These are phyloP conservation scores for Scleropages formosus DNA, from an alignment of 2,797 vertebrate species.

Conservation along the genomic window DNA sequence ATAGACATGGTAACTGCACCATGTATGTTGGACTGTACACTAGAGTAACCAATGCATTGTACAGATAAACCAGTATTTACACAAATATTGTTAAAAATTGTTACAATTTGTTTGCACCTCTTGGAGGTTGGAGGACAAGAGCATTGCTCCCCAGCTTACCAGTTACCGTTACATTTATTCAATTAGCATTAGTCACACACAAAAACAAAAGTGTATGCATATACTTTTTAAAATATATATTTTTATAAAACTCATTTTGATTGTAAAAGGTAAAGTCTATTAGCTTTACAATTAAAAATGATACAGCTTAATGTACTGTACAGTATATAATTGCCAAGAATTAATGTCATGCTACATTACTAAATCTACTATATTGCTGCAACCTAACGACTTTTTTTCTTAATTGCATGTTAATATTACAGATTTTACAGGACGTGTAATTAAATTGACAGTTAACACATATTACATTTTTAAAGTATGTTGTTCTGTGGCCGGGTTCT, in stretches of 20 bases:
- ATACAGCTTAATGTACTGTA: slow-evolving; percentile 51
- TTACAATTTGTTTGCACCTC: no score
- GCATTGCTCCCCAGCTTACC: background rate
- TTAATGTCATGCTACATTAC: slow-evolving; percentile 55
- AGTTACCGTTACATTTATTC: slow-evolving; percentile 1
- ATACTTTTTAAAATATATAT: no score
- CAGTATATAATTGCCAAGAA: slow-evolving; percentile 52
- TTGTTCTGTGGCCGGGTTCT: background rate
- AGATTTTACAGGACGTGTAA: slow-evolving; percentile 29
- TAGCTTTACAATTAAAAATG: slow-evolving; percentile 48
- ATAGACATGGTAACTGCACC: no score
- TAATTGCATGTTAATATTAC: slow-evolving; percentile 50
- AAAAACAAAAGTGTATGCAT: slow-evolving; percentile 5
- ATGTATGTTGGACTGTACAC: no score
- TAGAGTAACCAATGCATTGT: no score
- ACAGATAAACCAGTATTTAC: no score
- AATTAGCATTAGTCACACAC: background rate
- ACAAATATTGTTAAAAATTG: no score
- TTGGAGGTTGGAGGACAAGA: slow-evolving; percentile 1
- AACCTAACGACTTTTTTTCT: slow-evolving; percentile 50
- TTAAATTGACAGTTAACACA: background rate
- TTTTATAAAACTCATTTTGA: background rate
- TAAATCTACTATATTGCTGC: slow-evolving; percentile 62
- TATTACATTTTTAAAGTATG: slow-evolving; percentile 3
- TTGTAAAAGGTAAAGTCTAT: slow-evolving; percentile 33